Percentiles rank a stretch among this genome's conserved stretches.
Conservation (phyloP, 2,888 invertebrate genomes). For the Parasteatoda lunata region DNA sequence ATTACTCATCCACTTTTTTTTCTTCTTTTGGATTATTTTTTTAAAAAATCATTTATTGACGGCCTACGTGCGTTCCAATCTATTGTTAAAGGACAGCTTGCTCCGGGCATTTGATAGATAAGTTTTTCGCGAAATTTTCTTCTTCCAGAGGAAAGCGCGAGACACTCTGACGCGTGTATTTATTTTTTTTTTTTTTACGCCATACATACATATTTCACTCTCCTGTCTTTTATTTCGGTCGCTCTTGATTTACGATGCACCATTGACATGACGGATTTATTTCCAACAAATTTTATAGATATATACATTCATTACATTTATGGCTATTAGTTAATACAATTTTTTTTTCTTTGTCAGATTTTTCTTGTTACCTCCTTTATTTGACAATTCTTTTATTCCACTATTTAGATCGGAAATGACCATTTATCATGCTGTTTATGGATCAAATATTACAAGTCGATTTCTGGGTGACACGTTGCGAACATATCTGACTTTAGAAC, state of each 20-base stretch:
- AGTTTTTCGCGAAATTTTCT: conserved; percentile 33
- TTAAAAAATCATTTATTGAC: conserved; percentile 43
- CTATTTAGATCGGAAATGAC: not conserved
- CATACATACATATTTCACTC: no score
- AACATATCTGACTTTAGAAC: no score
- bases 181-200: conserved; percentile 1
- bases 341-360: not conserved
- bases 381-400: not conserved
- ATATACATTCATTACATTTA: conserved; percentile 3
- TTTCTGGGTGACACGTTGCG: not conserved
- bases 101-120: conserved; percentile 53
- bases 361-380: not conserved
- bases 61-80: conserved; percentile 28
- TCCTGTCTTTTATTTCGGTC: conserved; percentile 45
- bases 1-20: not conserved
- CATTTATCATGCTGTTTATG: not conserved
- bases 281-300: not conserved
- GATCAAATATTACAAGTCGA: not conserved
- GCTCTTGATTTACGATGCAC: conserved; percentile 58
- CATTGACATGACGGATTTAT: conserved; percentile 59
- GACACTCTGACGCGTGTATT: conserved; percentile 44
- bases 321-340: conserved; percentile 3
- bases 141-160: not conserved
- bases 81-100: conserved; percentile 43
- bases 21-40: not conserved